Conservation (phyloP, 2,797 vertebrate species). For the Oryzias dopingdopingensis region DNA sequence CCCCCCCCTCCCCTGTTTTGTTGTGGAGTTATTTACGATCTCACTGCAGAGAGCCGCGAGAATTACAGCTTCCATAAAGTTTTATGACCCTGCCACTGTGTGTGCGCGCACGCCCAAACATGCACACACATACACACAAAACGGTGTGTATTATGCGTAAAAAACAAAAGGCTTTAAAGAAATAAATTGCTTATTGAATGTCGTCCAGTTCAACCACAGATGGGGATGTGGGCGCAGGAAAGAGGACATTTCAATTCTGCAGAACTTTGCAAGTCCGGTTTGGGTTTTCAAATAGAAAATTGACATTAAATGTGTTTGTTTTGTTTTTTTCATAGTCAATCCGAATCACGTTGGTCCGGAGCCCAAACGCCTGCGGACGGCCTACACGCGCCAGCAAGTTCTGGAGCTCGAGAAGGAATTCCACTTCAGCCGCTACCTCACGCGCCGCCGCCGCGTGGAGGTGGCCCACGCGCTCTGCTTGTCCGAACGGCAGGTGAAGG, state of each 20-base stretch:
- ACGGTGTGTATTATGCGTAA: slow-evolving; percentile 12
- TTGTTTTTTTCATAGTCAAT: slow-evolving; percentile 76
- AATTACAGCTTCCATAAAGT: slow-evolving; percentile 89
- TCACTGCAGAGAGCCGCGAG: slow-evolving; percentile 73
- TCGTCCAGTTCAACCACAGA: slow-evolving; percentile 9
- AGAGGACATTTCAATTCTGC: too few relatives aligned
- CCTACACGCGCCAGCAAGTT: slow-evolving; percentile 95
- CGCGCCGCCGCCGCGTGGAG: slow-evolving; percentile 90
- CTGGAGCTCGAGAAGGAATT: slow-evolving; percentile 59
- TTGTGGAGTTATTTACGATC: slow-evolving; percentile 73
- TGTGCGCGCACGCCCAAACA: slow-evolving; percentile 5
- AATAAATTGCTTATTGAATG: slow-evolving; percentile 24
- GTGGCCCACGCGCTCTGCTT: slow-evolving; percentile 89
- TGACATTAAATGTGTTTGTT: background rate
- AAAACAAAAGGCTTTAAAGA: slow-evolving; percentile 31
- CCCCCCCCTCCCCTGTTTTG: slow-evolving; percentile 28
- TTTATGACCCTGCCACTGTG: slow-evolving; percentile 79
- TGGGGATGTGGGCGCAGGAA: background rate
- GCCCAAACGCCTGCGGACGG: slow-evolving; percentile 92
- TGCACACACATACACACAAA: background rate
- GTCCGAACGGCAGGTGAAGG: slow-evolving; percentile 95
- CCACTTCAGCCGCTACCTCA: slow-evolving; percentile 96
- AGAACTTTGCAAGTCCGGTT: too few relatives aligned
- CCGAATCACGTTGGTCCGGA: slow-evolving; percentile 88
- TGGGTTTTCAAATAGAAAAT: background rate